phyloP scores from a whole-genome alignment of 2,888 invertebrate genomes.

The Plagodis dolabraria region DNA sequence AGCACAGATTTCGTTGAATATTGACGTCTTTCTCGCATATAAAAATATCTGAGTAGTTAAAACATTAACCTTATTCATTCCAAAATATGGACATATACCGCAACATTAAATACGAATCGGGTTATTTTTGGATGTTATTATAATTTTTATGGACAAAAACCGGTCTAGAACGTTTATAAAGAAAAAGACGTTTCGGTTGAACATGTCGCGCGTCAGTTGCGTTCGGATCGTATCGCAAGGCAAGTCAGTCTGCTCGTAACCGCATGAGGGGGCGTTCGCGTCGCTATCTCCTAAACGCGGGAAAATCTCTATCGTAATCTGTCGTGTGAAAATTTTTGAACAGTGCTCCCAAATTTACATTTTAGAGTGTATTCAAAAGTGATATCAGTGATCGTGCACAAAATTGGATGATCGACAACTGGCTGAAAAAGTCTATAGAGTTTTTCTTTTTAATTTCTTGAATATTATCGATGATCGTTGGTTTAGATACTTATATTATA shows the following conservation, averaged over 20 bases:
- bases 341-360: conserved; percentile 30
- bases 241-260: conserved; percentile 54
- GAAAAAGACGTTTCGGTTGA: conserved; percentile 42
- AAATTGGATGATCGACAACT: conserved; percentile 28
- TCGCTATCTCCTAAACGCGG: conserved; percentile 58
- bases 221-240: conserved; percentile 26
- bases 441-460: conserved; percentile 26
- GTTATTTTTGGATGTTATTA: conserved; percentile 59
- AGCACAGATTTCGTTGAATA: too few species aligned
- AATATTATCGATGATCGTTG: conserved; percentile 54
- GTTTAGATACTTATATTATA: conserved; percentile 34
- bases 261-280: conserved; percentile 53
- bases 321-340: conserved; percentile 40
- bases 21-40: not conserved
- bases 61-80: conserved; percentile 1
- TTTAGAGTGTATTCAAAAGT: conserved; percentile 24
- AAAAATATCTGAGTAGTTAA: conserved; percentile 6
- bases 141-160: conserved; percentile 55
- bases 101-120: conserved; percentile 30
- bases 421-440: conserved; percentile 24
- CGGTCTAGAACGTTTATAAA: conserved; percentile 61
- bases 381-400: conserved; percentile 33
- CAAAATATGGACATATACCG: conserved; percentile 28
- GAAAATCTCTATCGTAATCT: conserved; percentile 49
- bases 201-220: conserved; percentile 35